Evolutionary conservation across 2,797 vertebrate genomes (phyloP).

Genomic region (Sylvia borin): DNA sequence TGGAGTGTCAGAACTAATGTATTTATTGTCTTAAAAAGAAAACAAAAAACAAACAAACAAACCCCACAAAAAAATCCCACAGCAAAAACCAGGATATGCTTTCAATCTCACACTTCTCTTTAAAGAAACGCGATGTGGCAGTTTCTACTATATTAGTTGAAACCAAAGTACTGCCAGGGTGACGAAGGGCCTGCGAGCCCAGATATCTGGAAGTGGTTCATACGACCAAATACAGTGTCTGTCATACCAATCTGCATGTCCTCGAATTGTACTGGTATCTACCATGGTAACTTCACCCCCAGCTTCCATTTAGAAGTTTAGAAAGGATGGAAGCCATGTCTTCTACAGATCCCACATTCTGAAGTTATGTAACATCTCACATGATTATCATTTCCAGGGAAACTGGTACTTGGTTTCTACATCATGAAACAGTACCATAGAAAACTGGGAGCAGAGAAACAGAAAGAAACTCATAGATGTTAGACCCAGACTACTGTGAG

Average conservation of each 20-base stretch:
- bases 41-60: no score
- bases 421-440: background rate
- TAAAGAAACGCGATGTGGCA: background rate
- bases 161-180: background rate
- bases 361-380: background rate
- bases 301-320: background rate
- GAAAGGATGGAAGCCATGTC: background rate
- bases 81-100: background rate
- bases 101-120: background rate
- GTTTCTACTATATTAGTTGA: background rate
- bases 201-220: conserved; percentile 11
- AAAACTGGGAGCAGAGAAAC: conserved; percentile 1
- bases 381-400: conserved; percentile 42
- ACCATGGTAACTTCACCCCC: background rate
- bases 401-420: conserved; percentile 34
- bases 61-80: no score
- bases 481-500: background rate
- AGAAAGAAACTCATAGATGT: background rate
- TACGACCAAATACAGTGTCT: background rate
- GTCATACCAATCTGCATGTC: background rate
- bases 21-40: background rate
- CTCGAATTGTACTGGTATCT: background rate
- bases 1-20: background rate
- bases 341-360: background rate
- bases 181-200: background rate